Evolutionary conservation across 2,797 vertebrate genomes (phyloP).

Genomic region (Pantherophis vulpinus): DNA sequence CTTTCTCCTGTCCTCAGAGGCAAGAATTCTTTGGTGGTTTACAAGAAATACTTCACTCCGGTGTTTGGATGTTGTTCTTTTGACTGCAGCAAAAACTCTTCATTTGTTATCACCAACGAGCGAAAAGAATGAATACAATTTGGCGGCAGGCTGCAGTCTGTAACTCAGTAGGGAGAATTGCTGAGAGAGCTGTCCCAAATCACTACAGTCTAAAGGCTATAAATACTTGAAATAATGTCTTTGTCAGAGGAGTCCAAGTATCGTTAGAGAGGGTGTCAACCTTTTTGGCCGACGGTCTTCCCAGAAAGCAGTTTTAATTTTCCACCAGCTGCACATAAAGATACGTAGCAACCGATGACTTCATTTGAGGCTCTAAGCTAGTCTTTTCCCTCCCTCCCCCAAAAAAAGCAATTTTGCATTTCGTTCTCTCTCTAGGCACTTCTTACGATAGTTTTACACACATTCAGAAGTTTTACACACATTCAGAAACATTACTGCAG

Average conservation of each 20-base stretch:
- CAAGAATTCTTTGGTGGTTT: neutral
- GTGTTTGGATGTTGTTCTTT: neutral
- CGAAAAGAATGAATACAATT: neutral
- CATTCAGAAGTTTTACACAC: constrained; percentile 29
- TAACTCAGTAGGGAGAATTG: neutral
- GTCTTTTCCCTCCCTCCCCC: neutral
- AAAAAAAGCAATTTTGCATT: constrained; percentile 7
- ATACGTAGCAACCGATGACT: neutral
- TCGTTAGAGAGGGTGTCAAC: constrained; percentile 34
- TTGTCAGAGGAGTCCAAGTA: neutral
- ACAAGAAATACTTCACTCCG: neutral
- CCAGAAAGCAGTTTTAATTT: constrained; percentile 35
- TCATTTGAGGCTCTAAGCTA: constrained; percentile 38
- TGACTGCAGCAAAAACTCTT: fast-evolving
- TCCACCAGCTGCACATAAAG: constrained; percentile 17
- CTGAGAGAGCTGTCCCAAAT: constrained; percentile 3
- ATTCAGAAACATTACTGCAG: constrained; percentile 49
- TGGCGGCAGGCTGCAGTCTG: neutral
- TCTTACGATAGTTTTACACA: constrained; percentile 47
- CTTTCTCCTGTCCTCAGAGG: neutral
- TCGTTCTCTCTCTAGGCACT: constrained; percentile 38
- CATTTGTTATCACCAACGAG: neutral
- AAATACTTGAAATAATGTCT: constrained; percentile 43
- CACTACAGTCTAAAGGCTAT: constrained; percentile 26
- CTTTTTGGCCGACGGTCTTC: constrained; percentile 41